Evolutionary conservation across 1,140 invertebrate genomes (phyloP), one percentile per base, ranked within the genome.

Genomic region (Hypsibius dujardini): DNA sequence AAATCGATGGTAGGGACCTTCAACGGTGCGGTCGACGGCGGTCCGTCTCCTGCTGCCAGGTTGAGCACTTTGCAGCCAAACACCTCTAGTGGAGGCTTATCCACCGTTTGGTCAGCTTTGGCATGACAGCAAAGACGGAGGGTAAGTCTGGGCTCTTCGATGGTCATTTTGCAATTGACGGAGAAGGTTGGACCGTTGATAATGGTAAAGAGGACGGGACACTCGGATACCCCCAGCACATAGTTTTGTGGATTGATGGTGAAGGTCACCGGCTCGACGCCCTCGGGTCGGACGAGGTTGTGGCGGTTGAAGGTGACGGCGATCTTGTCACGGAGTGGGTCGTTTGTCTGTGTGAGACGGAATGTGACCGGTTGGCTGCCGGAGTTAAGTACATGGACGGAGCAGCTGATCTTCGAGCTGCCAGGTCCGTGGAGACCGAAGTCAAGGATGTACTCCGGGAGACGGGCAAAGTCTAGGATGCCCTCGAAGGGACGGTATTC

Each of bases 271-370:
- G 42, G 7, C 12, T 12, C 42, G 3, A 42, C 3, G 3, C 45
- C 7, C 45, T 42, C 7, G 3, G 62, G 62, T 3, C 12, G 7
- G 3, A 67, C 3, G 3, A 7, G 7, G 7, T 14, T 42, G 62
- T 67, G 62, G 12, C 62, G 62, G 62, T 67, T 67, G 62, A 14
- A 67, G 7, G 12, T 42, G 62, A 67, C 42, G 62, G 7, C 3
- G 7, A 67, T 7, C 7, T 7, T 67, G 3, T 7, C 45, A 3
- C 62, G 62, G 7, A 67, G 62, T 3, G 7, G 42, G 42, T 67
- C 62, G 62, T 67, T 67, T 12, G 7, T 67, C 62, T 67, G 62
- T 42, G 12, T 7, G 7, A 67, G 42, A 42, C 62, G 7, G 62
- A 67, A 67, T 3, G 7, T 7, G 3, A 67, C 7, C 7, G 3